Evolutionary conservation across 2,797 vertebrate genomes (phyloP).

Genomic region (Anas georgica): DNA sequence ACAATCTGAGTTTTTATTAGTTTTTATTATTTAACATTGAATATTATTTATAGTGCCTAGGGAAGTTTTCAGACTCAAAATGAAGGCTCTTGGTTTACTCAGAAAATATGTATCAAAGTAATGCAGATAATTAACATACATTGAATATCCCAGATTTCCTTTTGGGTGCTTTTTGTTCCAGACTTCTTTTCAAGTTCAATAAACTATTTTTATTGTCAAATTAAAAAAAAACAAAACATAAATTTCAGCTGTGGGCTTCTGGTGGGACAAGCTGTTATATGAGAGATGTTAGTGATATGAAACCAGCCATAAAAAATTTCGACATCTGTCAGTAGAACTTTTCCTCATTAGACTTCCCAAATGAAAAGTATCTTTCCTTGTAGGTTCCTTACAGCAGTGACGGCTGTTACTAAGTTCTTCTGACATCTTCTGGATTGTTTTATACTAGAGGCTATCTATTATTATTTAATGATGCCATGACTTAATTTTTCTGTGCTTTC

Average conservation of each 20-base stretch:
- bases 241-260: background rate
- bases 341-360: background rate
- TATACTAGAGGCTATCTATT: background rate
- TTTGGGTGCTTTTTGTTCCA: background rate
- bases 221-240: background rate
- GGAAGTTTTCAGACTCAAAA: background rate
- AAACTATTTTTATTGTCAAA: background rate
- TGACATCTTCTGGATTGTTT: background rate
- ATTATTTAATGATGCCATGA: background rate
- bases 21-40: background rate
- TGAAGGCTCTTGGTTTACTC: background rate
- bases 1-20: background rate
- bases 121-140: background rate
- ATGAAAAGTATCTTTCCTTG: background rate
- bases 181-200: background rate
- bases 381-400: background rate
- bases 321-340: background rate
- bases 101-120: background rate
- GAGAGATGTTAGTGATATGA: background rate
- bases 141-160: background rate
- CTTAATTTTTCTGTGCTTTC: background rate
- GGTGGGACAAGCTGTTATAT: background rate
- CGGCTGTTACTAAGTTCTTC: background rate
- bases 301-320: background rate
- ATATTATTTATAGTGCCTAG: background rate